Conservation (phyloP, 92 coral and sea anemone species). For the Scolanthus callimorphus region DNA sequence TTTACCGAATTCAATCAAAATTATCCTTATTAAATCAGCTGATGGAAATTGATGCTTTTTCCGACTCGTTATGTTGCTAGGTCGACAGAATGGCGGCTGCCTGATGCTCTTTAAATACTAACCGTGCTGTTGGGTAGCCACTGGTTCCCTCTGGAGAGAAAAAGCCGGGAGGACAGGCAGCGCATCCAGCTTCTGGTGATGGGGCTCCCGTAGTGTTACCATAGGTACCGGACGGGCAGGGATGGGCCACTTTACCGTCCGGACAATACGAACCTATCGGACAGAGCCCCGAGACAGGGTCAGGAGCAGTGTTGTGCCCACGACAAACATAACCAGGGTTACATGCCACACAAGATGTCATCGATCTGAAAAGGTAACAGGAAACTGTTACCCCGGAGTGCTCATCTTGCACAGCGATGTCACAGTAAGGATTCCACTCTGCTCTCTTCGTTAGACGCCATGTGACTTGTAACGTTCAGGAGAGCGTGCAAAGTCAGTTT, state of each 20-base stretch:
- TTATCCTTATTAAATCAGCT: too few species aligned
- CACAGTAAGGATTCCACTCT: too few species aligned
- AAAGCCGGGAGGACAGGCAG: constrained; percentile 85
- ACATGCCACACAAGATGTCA: constrained; percentile 54
- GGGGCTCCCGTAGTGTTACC: constrained; percentile 93
- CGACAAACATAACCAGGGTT: constrained; percentile 77
- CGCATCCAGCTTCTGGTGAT: constrained; percentile 67
- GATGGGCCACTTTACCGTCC: constrained; percentile 61
- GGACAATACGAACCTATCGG: constrained; percentile 81
- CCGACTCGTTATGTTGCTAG: too few species aligned
- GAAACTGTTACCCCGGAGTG: too few species aligned
- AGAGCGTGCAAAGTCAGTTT: too few species aligned
- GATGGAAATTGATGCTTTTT: too few species aligned
- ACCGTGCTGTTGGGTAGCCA: constrained; percentile 84
- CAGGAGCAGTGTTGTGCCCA: constrained; percentile 73
- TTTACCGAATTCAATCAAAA: too few species aligned
- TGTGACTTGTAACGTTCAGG: too few species aligned
- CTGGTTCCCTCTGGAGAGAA: constrained; percentile 84
- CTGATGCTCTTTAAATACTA: constrained; percentile 9
- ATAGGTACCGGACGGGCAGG: constrained; percentile 90
- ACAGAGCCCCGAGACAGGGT: constrained; percentile 80
- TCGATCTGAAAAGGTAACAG: constrained; percentile 29
- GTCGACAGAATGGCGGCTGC: too few species aligned
- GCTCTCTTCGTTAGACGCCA: too few species aligned
- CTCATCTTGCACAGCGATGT: too few species aligned